A percentile compares a stretch with the other conserved stretches of the same genome.
Evolutionary conservation across 2,797 vertebrate species (phyloP).

Genomic region (Heliangelus exortis): DNA sequence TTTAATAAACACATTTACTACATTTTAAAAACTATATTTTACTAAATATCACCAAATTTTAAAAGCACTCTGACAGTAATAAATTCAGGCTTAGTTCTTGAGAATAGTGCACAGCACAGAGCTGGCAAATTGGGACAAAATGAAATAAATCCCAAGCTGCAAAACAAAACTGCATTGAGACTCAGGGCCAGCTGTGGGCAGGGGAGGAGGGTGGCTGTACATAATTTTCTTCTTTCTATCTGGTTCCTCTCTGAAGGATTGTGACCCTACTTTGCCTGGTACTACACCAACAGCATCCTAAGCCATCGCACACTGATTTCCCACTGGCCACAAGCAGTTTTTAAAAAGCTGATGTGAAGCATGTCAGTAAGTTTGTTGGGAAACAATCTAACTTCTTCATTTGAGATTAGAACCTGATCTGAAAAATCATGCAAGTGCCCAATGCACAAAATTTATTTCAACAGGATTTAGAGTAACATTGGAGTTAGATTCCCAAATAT

Average conservation of each 20-base stretch:
- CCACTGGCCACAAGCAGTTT: background rate
- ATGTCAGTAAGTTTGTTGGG: background rate
- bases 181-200: fast-evolving
- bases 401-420: background rate
- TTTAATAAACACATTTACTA: background rate
- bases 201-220: background rate
- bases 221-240: background rate
- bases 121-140: background rate
- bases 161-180: background rate
- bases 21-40: background rate
- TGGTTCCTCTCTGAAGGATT: background rate
- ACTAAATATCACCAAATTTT: background rate
- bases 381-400: background rate
- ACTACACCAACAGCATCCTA: background rate
- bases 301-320: background rate
- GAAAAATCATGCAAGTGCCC: background rate
- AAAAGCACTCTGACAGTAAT: background rate
- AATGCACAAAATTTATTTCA: background rate
- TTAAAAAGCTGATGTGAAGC: background rate
- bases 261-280: background rate
- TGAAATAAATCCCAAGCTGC: background rate
- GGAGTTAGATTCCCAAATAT: background rate
- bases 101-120: background rate
- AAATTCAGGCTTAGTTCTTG: background rate
- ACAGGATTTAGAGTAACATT: background rate